Base-by-base conservation (phyloP, 2,113 vertebrate genomes). In the Carassius carassius region DNA sequence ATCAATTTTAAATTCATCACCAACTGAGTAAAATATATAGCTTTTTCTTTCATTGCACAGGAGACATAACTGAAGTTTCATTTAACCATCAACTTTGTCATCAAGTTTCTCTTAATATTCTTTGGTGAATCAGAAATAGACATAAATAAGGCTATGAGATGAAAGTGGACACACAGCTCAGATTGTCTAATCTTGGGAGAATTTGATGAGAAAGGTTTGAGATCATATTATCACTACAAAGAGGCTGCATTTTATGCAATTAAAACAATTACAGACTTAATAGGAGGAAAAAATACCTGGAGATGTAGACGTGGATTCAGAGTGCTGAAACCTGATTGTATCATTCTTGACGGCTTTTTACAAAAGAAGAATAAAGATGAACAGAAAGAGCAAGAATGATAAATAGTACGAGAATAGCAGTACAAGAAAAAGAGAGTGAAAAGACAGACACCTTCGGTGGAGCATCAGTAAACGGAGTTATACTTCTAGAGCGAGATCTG, bases 361-460 rank as follows among this genome's bases (percentile, higher is more conserved):
- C 7, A 65, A 32, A 32, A 84, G 72, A 25, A 86, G 19, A 74
- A 16, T 13, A 11, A 41, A 29, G 25, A 67, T 51, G 25, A 6
- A 60, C 17, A 49, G 54, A 47, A 19, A n/a, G 47, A 87, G 0
- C 10, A 0, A 12, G 44, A 3, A 17, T 11, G 5, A 49, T 17
- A 35, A 47, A 16, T 17, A 47, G 17, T 21, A 44, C 11, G 13
- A 77, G 21, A 73, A 17, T 5, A 19, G 35, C 23, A 2, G 6
- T 69, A n/a, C 21, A 7, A 32, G 19, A 65, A 13, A 83, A 37
- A 63, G 51, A 41, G 32, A 44, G 32, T 11, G 12, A 54, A 14
- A 72, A 78, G 44, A 19, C 12, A 47, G 13, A 3, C 82, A 99
- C 98, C 96, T 99, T 99, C 0, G 98, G 97, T 3, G 98, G 98